A percentile compares a stretch with the other conserved stretches of the same genome.
These are phyloP conservation scores for Peromyscus aztecus DNA, from an alignment of 2,797 vertebrate species.

Conservation along the genomic window DNA sequence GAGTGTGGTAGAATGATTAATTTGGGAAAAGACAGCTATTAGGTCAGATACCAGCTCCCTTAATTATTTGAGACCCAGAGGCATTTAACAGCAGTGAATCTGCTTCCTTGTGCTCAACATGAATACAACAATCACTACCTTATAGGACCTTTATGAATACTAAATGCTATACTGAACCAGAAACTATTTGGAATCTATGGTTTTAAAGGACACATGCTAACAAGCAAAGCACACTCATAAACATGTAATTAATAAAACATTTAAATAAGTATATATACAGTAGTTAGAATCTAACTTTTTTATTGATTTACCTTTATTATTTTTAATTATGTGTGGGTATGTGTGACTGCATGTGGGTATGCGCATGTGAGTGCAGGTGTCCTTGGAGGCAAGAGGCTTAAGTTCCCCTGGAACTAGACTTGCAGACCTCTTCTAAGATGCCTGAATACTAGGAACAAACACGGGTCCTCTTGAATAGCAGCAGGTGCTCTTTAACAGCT, in stretches of 20 bases:
- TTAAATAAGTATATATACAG: not conserved
- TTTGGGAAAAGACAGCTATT: not conserved
- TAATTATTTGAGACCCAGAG: not conserved
- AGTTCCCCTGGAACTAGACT: not conserved
- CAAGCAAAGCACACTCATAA: not conserved
- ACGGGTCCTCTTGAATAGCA: not conserved
- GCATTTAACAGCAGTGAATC: not conserved
- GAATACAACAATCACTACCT: not conserved
- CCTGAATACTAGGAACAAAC: not conserved
- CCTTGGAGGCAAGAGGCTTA: not conserved
- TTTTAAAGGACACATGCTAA: not conserved
- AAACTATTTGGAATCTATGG: not conserved
- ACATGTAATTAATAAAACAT: not conserved
- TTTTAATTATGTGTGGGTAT: not conserved
- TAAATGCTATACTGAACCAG: conserved; percentile 15
- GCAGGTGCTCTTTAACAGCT: too few species aligned
- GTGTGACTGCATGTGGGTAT: not conserved
- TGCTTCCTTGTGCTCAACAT: not conserved
- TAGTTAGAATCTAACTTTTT: not conserved
- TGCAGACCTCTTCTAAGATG: not conserved
- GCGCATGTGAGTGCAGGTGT: too few species aligned
- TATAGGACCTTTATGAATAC: not conserved
- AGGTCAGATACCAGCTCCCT: not conserved
- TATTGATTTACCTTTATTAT: not conserved
- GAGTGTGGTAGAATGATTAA: not conserved